A percentile compares a stretch with the other conserved stretches of the same genome.
Evolutionary conservation across 1,140 invertebrate species (phyloP).

Genomic region (Papilio helenus): DNA sequence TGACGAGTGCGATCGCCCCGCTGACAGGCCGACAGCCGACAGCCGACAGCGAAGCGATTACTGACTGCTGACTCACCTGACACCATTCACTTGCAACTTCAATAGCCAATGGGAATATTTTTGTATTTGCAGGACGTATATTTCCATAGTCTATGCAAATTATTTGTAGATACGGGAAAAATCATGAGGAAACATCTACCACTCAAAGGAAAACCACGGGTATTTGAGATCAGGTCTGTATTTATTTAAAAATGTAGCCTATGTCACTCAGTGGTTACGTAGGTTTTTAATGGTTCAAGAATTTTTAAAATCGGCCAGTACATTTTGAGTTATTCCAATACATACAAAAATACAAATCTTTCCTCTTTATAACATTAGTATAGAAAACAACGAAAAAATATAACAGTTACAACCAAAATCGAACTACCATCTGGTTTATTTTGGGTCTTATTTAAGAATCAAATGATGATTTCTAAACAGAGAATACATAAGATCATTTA

Average conservation of each 20-base stretch:
- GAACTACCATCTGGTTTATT: neutral
- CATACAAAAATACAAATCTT: too few relatives aligned
- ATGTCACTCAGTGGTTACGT: too few relatives aligned
- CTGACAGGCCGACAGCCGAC: constrained; percentile 71
- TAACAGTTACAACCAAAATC: neutral
- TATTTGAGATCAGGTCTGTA: too few relatives aligned
- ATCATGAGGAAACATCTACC: neutral
- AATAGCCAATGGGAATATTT: constrained; percentile 47
- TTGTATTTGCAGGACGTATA: constrained; percentile 43
- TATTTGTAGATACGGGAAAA: neutral
- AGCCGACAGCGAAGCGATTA: constrained; percentile 57
- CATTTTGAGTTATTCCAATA: too few relatives aligned
- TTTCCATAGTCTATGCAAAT: neutral
- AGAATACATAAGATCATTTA: neutral
- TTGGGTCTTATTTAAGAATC: too few relatives aligned
- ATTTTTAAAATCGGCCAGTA: too few relatives aligned
- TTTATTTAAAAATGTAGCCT: too few relatives aligned
- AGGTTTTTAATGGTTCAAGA: too few relatives aligned
- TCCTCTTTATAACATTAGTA: too few relatives aligned
- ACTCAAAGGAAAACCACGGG: neutral
- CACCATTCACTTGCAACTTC: constrained; percentile 61
- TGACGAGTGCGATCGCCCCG: constrained; percentile 62
- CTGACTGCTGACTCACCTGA: constrained; percentile 72
- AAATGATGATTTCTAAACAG: neutral
- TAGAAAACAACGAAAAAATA: neutral